These are phyloP conservation scores for Dendrolimus pini DNA, from an alignment of 2,888 invertebrate species.

Conservation along the genomic window DNA sequence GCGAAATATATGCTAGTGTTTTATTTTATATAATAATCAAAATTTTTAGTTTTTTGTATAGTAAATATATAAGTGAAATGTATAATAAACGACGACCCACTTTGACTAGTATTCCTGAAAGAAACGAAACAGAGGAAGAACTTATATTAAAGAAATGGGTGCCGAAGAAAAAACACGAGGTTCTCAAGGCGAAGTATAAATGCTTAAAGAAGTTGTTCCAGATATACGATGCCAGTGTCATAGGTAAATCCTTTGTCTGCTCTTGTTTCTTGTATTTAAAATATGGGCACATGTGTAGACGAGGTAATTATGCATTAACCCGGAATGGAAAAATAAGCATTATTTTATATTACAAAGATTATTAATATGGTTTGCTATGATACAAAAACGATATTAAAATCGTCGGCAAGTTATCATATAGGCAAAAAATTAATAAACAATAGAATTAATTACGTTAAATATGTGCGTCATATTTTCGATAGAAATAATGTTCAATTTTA, in stretches of 20 bases:
- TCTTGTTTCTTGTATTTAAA: too few species aligned
- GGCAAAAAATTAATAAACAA: too few species aligned
- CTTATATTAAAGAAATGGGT: slow-evolving; percentile 47
- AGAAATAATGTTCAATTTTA: too few species aligned
- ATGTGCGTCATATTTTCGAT: too few species aligned
- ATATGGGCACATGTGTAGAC: too few species aligned
- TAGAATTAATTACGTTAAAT: too few species aligned
- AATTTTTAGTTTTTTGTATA: slow-evolving; percentile 34
- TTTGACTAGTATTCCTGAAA: slow-evolving; percentile 50
- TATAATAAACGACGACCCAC: slow-evolving; percentile 29
- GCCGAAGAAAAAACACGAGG: slow-evolving; percentile 64
- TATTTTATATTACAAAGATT: too few species aligned
- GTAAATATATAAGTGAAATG: slow-evolving; percentile 25
- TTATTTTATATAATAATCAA: slow-evolving; percentile 41
- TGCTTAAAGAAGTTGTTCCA: slow-evolving; percentile 65
- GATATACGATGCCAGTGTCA: slow-evolving; percentile 61
- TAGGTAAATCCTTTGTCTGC: slow-evolving; percentile 20
- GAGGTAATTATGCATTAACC: too few species aligned
- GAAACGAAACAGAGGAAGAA: slow-evolving; percentile 39
- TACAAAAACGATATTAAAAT: too few species aligned
- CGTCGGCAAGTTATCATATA: too few species aligned
- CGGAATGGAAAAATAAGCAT: too few species aligned
- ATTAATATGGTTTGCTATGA: too few species aligned
- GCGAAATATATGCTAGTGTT: slow-evolving; percentile 42
- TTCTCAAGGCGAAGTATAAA: slow-evolving; percentile 64